Base-by-base conservation (phyloP, 2,888 invertebrate species). In the Lithophane leautieri region DNA sequence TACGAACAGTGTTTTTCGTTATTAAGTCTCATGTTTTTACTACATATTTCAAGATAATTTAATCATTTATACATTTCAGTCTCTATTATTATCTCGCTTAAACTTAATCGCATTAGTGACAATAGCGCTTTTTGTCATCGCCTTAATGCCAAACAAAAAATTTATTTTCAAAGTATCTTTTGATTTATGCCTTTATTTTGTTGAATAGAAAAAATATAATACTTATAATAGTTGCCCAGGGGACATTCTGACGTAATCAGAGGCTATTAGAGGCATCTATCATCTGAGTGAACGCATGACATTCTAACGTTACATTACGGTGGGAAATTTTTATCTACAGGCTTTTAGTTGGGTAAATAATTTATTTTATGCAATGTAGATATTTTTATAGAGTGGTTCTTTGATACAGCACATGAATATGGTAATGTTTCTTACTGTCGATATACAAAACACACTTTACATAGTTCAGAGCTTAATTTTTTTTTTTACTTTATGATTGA, bases 221-320 rank as follows among this genome's bases (percentile, higher is more conserved):
- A 34, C 34, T 34, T 74, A 77, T 50, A 70, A 81, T 71, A 81
- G 68, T 71, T 14, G 47, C 73, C 50, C 54, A 54, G 16, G 60
- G 68, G 68, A 81, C 54, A 52, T 50, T 81, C 50, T 71, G 78
- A 78, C 73, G 66, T 84, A 72, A 81, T 83, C 81, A 78, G 58
- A 61, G 70, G 70, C 74, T 77, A 74, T 84, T 78, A 84, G 69
- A 56, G 69, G 65, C 84, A 84, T 83, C 72, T 74, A 84, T 83
- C 84, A 84, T 83, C 66, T 61, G 34, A 56, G 67, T 65, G 78
- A 67, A 67, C 60, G 78, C 47, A 70, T 73, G 69, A 78, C 69
- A 69, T 71, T 82, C 44, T 69, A 72, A 47, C 67, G 47, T 75
- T 72, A 83, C 34, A 70, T 76, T 60, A 50, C n/a, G 44, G 44